phyloP scores from a whole-genome alignment of 2,113 vertebrate genomes.

The Leptobrachium leishanense region DNA sequence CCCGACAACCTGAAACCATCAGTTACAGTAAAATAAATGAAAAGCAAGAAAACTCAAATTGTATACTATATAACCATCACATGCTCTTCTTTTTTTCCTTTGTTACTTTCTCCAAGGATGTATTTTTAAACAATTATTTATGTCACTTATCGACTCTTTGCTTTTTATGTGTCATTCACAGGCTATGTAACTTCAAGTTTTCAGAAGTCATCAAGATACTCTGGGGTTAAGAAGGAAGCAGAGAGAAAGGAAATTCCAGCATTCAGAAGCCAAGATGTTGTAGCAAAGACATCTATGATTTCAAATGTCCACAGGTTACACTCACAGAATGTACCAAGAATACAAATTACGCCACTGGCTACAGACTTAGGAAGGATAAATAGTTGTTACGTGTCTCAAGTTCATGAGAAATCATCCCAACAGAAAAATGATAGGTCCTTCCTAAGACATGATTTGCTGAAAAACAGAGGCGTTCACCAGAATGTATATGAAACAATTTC shows the following conservation, averaged over 20 bases:
- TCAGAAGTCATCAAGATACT: conserved; percentile 64
- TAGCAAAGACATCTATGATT: conserved; percentile 60
- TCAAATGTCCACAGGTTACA: conserved; percentile 60
- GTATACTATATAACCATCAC: too few relatives aligned
- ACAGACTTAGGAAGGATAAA: conserved; percentile 58
- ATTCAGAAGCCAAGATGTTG: conserved; percentile 55
- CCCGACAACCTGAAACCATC: too few relatives aligned
- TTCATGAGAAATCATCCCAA: conserved; percentile 67
- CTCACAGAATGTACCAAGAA: conserved; percentile 53
- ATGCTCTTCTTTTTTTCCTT: too few relatives aligned
- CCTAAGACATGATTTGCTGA: conserved; percentile 49
- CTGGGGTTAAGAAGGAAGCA: conserved; percentile 66
- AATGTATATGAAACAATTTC: conserved; percentile 57
- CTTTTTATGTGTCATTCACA: conserved; percentile 50
- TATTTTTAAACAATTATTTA: too few relatives aligned
- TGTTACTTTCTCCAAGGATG: too few relatives aligned
- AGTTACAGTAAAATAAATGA: too few relatives aligned
- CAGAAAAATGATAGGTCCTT: conserved; percentile 61
- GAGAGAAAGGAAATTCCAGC: conserved; percentile 60
- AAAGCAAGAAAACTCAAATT: too few relatives aligned
- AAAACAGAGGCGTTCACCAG: conserved; percentile 51
- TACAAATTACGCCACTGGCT: conserved; percentile 57
- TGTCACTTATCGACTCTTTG: too few relatives aligned
- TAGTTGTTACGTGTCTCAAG: conserved; percentile 59
- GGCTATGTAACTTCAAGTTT: conserved; percentile 72